Evolutionary conservation across 2,113 vertebrate genomes (phyloP).

Genomic region (Rallus limicola): DNA sequence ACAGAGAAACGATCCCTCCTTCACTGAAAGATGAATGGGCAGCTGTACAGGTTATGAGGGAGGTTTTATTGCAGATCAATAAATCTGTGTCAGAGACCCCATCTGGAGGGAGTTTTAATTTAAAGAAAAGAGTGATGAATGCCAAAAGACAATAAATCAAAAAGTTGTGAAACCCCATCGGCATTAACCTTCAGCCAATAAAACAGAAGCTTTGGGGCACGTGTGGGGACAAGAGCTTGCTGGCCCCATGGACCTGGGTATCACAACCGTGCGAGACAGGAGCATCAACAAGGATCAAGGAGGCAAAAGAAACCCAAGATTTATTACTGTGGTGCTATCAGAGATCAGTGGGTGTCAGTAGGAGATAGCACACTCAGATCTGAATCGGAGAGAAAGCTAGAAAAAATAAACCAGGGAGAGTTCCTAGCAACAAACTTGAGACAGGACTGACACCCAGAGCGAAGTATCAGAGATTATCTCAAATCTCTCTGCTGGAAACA

Average conservation of each 20-base stretch:
- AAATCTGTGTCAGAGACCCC: constrained; percentile 83
- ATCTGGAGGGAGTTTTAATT: constrained; percentile 86
- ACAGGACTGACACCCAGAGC: neutral
- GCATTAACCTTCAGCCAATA: constrained; percentile 74
- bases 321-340: constrained; percentile 15
- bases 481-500: neutral
- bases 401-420: neutral
- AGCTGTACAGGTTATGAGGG: constrained; percentile 82
- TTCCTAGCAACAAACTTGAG: constrained; percentile 11
- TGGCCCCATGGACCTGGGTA: neutral
- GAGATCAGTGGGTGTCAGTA: constrained; percentile 42
- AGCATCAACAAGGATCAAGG: neutral
- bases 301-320: neutral
- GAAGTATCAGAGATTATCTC: neutral
- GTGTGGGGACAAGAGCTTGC: constrained; percentile 20
- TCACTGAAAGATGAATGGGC: constrained; percentile 77
- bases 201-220: constrained; percentile 12
- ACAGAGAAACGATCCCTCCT: constrained; percentile 76
- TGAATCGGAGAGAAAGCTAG: neutral
- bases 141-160: constrained; percentile 78
- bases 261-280: neutral
- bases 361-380: constrained; percentile 32
- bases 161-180: constrained; percentile 73
- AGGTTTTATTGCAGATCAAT: constrained; percentile 84
- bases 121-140: constrained; percentile 81